Conservation (phyloP, 2,113 vertebrate genomes). For the Orthonyx spaldingii region DNA sequence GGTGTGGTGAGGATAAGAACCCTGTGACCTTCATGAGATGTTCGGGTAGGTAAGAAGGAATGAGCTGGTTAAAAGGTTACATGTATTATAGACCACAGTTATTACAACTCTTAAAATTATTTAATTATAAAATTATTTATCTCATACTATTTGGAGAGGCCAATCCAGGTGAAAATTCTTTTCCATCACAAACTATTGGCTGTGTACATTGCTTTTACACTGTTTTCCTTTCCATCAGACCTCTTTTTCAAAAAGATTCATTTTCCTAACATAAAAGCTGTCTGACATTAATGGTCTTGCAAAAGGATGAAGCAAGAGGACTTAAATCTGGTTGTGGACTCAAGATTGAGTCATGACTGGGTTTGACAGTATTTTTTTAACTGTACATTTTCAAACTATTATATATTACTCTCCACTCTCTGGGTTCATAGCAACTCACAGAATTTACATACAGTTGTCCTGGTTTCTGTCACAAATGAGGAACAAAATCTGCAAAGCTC, state of each 20-base stretch:
- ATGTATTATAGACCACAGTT: not conserved
- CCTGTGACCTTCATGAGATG: not conserved
- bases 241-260: not conserved
- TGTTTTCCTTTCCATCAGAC: not conserved
- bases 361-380: constrained; percentile 14
- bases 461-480: constrained; percentile 49
- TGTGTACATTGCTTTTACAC: not conserved
- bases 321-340: not conserved
- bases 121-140: not conserved
- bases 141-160: not conserved
- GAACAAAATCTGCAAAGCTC: constrained; percentile 35
- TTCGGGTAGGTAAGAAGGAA: not conserved
- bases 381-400: constrained; percentile 21
- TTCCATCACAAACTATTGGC: not conserved
- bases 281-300: not conserved
- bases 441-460: constrained; percentile 59
- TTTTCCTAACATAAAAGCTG: not conserved
- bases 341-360: constrained; percentile 17
- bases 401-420: constrained; percentile 7
- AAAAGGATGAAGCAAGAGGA: not conserved
- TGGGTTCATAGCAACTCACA: constrained; percentile 36
- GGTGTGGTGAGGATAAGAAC: not conserved
- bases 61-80: not conserved
- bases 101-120: not conserved
- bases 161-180: not conserved